Evolutionary conservation across 2,888 invertebrate species (phyloP), one percentile per base, ranked within the genome.

Genomic region (Pemphredon lugubris): DNA sequence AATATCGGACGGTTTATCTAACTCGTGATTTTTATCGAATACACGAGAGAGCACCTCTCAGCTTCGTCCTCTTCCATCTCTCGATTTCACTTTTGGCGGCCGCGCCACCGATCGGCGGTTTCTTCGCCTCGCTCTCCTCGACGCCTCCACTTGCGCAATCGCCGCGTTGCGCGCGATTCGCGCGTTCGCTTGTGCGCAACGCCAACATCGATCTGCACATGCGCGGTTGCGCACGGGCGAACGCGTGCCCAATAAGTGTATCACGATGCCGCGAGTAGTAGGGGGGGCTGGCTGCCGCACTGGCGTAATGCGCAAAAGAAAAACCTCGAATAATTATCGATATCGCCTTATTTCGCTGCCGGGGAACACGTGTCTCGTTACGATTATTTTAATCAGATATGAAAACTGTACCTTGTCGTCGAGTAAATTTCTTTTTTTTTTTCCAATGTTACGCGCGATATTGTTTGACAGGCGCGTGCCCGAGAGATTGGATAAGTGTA

Each of bases 41-140:
- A 60, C 47, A 47, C 32, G 55, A 50, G 60, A 59, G n/a, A 26
- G 42, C 67, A 53, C 70, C 66, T 61, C 67, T 71, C 45, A 51
- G 37, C 45, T 76, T 76, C 75, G 70, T 78, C 79, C 81, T 66
- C 73, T 69, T 79, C 80, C 71, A 77, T 70, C 77, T 80, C 77
- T 80, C 80, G 81, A 85, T 85, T 85, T 85, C 85, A 84, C 85
- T 85, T 85, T 85, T 83, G 82, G 79, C 83, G 85, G 84, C 82
- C 82, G 76, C 75, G 73, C 68, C 64, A 58, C 63, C 61, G 53
- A 61, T 65, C 67, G 51, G 39, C 26, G 51, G 39, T 7, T 37
- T 34, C 59, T 26, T 54, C 55, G 40, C 20, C 45, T 66, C 66
- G 63, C 30, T 58, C 69, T 34, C 59, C 55, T 44, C 57, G 54